Evolutionary conservation across 2,888 invertebrate genomes (phyloP), one percentile per base, ranked within the genome.

Genomic region (Smittia aterrima): DNA sequence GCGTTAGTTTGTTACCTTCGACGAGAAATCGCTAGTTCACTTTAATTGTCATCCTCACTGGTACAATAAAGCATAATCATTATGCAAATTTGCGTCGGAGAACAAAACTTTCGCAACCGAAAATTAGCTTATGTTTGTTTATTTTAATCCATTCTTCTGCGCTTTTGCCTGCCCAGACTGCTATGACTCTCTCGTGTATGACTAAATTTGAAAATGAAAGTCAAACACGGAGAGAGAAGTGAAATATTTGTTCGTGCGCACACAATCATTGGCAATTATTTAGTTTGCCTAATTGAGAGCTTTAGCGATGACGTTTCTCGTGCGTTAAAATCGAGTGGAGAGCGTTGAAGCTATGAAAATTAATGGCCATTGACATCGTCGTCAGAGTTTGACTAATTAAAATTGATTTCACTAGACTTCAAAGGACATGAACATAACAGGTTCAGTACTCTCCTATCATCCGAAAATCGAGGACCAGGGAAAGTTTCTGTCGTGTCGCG

Each of bases 401-500:
- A 13, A 47, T n/a, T 3, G 13, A 3, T 47, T 47, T 47, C 47
- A 11, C 7, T 11, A 64, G 64, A 64, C 64, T 25, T 85, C 85
- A 67, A 80, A 85, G 0, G 89, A 89, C 76, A 88, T 88, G n/a
- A 90, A 90, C 81, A 83, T 87, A 38, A 89, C 89, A n/a, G 87
- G 85, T 76, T 90, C 89, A 78, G 85, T 87, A 73, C 80, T 90
- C 76, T 85, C 87, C 54, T 88, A 89, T 80, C 84, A 85, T 53
- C 90, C 90, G 0, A 83, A 85, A 2, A 85, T 88, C 75, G 89
- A 89, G 75, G 89, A 90, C 78, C 86, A 85, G 7, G 87, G 87
- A 0, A 81, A 86, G 75, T 84, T 84, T 22, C 79, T 85, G 20
- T 85, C 85, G 1, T 85, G 85, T 76, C 78, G 85, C 67, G 85